These are phyloP conservation scores for Bombus cullumanus DNA, from an alignment of 1,140 invertebrate species.

Conservation along the genomic window DNA sequence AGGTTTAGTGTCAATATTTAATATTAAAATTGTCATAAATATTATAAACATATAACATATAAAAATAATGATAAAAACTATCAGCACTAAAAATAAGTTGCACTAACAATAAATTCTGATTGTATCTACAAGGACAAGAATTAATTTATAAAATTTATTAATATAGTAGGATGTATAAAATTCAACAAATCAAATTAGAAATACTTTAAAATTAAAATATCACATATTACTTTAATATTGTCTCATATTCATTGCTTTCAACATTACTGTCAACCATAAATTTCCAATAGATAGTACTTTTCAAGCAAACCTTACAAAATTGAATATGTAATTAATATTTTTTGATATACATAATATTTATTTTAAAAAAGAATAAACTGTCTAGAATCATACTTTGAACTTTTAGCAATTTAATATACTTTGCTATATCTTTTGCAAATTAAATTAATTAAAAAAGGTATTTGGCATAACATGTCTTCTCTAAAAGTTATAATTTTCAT, in stretches of 20 bases:
- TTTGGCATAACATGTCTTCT: background rate
- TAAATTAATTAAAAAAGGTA: conserved; percentile 18
- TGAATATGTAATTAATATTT: background rate
- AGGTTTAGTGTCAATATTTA: background rate
- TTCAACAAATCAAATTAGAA: background rate
- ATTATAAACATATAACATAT: background rate
- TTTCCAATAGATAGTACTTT: background rate
- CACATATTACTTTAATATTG: conserved; percentile 4
- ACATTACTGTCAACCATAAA: background rate
- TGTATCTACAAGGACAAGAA: background rate
- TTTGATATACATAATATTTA: background rate
- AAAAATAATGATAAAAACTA: background rate
- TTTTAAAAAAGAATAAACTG: background rate
- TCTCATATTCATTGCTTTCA: background rate
- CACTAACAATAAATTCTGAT: no score
- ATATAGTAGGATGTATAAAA: background rate
- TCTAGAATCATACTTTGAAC: background rate
- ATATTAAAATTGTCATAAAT: conserved; percentile 1
- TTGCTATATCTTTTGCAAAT: background rate
- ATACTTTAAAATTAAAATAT: conserved; percentile 23
- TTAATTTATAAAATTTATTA: conserved; percentile 10
- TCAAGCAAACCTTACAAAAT: conserved; percentile 5
- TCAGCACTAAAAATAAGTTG: background rate
- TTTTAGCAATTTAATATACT: conserved; percentile 4
- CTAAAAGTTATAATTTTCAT: background rate